Conservation (phyloP, 2,888 invertebrate species). For the Taenaris catops region DNA sequence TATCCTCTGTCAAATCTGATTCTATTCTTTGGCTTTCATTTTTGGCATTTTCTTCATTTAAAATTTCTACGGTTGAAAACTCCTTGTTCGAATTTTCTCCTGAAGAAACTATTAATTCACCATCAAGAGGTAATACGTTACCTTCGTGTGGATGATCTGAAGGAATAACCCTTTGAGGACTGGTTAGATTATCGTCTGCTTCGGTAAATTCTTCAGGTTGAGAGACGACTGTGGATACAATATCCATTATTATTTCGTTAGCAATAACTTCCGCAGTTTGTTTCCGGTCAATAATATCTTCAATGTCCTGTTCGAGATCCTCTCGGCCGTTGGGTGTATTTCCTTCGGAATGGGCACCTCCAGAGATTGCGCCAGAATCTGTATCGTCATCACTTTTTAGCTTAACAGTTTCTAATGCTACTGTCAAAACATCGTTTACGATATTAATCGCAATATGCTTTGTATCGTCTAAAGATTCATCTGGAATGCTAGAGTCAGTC, state of each 20-base stretch:
- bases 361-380: conserved; percentile 70
- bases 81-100: conserved; percentile 39
- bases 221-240: conserved; percentile 46
- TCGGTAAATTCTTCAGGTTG: conserved; percentile 34
- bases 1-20: conserved; percentile 41
- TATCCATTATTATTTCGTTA: conserved; percentile 53
- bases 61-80: conserved; percentile 11
- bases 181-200: conserved; percentile 28
- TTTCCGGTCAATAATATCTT: conserved; percentile 56
- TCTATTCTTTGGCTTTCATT: conserved; percentile 56
- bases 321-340: conserved; percentile 69
- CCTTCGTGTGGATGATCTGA: conserved; percentile 62
- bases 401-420: conserved; percentile 64
- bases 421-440: conserved; percentile 69
- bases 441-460: conserved; percentile 66
- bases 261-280: conserved; percentile 53
- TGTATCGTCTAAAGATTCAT: conserved; percentile 53
- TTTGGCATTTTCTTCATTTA: conserved; percentile 45
- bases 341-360: conserved; percentile 64
- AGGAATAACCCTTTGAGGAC: conserved; percentile 50
- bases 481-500: conserved; percentile 48
- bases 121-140: conserved; percentile 64
- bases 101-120: conserved; percentile 54
- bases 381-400: conserved; percentile 67
- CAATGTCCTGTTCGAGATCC: conserved; percentile 65